Conservation (phyloP, 2,113 vertebrate genomes). For the Bufo bufo region DNA sequence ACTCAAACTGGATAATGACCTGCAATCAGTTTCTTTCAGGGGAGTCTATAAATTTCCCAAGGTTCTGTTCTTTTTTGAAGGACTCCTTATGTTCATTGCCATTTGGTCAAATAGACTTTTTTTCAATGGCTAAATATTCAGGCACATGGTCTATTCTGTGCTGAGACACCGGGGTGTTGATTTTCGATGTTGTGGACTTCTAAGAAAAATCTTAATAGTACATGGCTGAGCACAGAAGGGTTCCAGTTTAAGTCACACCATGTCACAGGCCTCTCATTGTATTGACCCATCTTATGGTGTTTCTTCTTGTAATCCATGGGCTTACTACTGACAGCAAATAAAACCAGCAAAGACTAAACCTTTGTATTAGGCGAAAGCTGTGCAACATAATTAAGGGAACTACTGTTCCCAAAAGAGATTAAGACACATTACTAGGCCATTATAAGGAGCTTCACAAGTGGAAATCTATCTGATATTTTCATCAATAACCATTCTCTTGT, state of each 20-base stretch:
- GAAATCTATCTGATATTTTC: constrained; percentile 60
- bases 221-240: constrained; percentile 81
- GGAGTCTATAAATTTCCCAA: constrained; percentile 98
- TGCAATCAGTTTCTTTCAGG: constrained; percentile 99
- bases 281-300: constrained; percentile 88
- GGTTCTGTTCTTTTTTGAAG: constrained; percentile 91
- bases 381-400: constrained; percentile 59
- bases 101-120: constrained; percentile 87
- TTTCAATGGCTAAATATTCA: constrained; percentile 81
- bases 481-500: constrained; percentile 55
- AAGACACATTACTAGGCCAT: constrained; percentile 57
- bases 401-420: constrained; percentile 51
- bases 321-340: constrained; percentile 72
- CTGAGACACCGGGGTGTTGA: constrained; percentile 79
- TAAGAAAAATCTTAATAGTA: constrained; percentile 78
- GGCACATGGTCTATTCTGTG: constrained; percentile 80
- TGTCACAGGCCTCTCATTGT: constrained; percentile 86
- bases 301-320: constrained; percentile 88
- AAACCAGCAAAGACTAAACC: constrained; percentile 62
- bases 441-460: constrained; percentile 57
- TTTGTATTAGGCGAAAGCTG: constrained; percentile 56
- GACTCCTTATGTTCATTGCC: constrained; percentile 94
- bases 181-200: constrained; percentile 84
- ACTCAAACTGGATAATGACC: constrained; percentile 99
- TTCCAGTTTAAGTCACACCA: constrained; percentile 68